Conservation (phyloP, 2,113 vertebrate genomes). For the Colistium nudipinnis region DNA sequence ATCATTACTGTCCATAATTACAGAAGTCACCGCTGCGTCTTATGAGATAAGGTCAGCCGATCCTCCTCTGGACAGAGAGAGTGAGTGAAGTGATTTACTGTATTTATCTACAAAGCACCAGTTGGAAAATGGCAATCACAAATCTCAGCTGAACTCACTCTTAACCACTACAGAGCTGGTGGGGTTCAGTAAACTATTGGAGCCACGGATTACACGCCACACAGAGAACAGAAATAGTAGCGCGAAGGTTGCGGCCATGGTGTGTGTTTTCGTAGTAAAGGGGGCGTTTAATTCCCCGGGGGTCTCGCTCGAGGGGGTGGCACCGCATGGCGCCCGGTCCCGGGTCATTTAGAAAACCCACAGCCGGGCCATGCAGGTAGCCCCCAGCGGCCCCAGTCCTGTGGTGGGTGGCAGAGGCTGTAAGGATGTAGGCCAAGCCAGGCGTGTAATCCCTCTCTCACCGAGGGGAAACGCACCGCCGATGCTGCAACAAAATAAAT, state of each 20-base stretch:
- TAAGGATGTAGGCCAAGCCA: constrained; percentile 68
- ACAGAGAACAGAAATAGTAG: not conserved
- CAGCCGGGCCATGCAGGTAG: constrained; percentile 78
- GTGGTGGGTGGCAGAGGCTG: constrained; percentile 71
- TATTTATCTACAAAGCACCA: constrained; percentile 23
- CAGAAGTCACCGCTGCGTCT: constrained; percentile 40
- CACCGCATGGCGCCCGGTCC: constrained; percentile 71
- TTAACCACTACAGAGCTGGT: too few species aligned
- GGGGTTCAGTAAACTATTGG: not conserved
- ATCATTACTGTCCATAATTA: constrained; percentile 51
- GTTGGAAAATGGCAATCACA: too few species aligned
- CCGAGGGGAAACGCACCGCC: constrained; percentile 53
- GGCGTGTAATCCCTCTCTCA: constrained; percentile 68
- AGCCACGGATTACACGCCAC: too few species aligned
- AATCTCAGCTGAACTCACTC: too few species aligned
- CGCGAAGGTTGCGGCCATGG: not conserved
- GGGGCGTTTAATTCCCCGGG: not conserved
- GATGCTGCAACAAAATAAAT: constrained; percentile 65
- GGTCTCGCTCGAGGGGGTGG: constrained; percentile 37
- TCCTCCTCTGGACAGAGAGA: constrained; percentile 5
- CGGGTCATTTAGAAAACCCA: constrained; percentile 77
- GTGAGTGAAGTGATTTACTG: constrained; percentile 20
- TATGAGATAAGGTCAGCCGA: constrained; percentile 38
- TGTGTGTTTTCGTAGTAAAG: not conserved
- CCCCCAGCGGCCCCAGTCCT: constrained; percentile 35